Percentiles rank a stretch among this genome's conserved stretches.
Conservation (phyloP, 2,113 vertebrate genomes). For the Oreotrochilus melanogaster region DNA sequence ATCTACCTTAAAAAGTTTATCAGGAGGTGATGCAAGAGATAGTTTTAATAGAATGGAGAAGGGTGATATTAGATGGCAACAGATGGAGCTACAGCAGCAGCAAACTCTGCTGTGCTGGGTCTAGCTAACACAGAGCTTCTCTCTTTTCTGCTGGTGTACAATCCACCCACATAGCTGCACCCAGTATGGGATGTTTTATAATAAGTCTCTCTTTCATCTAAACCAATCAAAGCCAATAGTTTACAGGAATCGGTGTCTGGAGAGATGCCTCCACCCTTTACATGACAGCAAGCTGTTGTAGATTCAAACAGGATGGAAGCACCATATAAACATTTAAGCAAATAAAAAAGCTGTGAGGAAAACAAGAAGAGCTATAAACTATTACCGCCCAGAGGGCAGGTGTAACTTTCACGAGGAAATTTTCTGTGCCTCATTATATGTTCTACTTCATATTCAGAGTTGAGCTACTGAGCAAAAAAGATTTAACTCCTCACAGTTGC, state of each 20-base stretch:
- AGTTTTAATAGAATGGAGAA: neutral
- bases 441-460: neutral
- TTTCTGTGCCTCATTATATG: neutral
- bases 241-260: constrained; percentile 2
- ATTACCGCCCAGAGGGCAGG: constrained; percentile 34
- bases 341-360: constrained; percentile 45
- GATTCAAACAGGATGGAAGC: neutral
- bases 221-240: constrained; percentile 65
- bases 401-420: neutral
- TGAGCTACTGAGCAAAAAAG: neutral
- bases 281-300: neutral
- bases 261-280: neutral
- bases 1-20: neutral
- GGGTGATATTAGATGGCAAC: neutral
- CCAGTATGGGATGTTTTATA: constrained; percentile 30
- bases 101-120: neutral
- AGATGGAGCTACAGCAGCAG: constrained; percentile 31
- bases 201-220: constrained; percentile 53
- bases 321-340: neutral
- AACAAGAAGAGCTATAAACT: constrained; percentile 49
- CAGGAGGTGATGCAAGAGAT: neutral
- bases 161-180: constrained; percentile 38
- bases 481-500: neutral
- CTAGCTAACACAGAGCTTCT: neutral
- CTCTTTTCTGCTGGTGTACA: neutral